Evolutionary conservation across 2,113 vertebrate species (phyloP).

Genomic region (Neolamprologus fasciatus): DNA sequence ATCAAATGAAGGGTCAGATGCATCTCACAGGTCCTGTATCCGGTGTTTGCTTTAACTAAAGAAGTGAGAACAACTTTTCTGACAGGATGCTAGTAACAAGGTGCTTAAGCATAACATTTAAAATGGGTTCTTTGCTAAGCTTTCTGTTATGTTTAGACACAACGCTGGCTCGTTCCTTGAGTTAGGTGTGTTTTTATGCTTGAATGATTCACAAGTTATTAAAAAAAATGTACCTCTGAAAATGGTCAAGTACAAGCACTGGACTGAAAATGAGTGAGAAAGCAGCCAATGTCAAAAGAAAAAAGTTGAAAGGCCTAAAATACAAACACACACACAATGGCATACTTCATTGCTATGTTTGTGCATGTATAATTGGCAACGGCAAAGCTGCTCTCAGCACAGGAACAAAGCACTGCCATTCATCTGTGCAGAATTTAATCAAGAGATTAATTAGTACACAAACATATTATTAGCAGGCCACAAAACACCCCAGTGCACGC

Average conservation of each 20-base stretch:
- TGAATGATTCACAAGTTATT: neutral
- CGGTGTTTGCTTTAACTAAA: neutral
- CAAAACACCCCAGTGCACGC: conserved; percentile 19
- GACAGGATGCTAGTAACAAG: neutral
- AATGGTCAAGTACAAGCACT: neutral
- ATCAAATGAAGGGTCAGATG: neutral
- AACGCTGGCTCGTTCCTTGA: neutral
- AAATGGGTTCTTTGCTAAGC: neutral
- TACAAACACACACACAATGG: neutral
- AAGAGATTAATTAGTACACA: conserved; percentile 58
- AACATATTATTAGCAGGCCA: conserved; percentile 22
- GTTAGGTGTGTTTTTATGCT: neutral
- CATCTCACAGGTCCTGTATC: neutral
- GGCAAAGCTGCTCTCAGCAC: conserved; percentile 2
- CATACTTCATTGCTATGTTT: neutral
- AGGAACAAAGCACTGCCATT: conserved; percentile 52
- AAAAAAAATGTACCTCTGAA: neutral
- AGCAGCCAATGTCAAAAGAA: neutral
- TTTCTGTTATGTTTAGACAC: neutral
- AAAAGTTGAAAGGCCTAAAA: neutral
- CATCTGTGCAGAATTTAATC: conserved; percentile 61
- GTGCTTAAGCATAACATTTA: neutral
- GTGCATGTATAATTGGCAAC: neutral
- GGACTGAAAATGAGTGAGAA: neutral
- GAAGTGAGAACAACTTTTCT: neutral